Evolutionary conservation across 2,888 invertebrate species (phyloP), one percentile per base, ranked within the genome.

Genomic region (Argynnis bischoffii): DNA sequence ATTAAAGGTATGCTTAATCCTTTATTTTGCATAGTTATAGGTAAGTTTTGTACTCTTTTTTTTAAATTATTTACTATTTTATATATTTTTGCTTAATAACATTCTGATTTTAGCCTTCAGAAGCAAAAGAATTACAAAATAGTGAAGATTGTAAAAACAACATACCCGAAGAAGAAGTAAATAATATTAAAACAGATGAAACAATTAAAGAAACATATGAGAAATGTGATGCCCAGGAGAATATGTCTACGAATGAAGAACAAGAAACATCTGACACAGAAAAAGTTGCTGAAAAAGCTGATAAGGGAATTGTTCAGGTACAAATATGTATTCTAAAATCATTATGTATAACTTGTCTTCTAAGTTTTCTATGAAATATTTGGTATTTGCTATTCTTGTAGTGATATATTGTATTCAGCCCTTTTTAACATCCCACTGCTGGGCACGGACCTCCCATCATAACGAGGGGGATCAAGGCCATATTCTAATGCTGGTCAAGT

Each of bases 21-120:
- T 35, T 61, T 48, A 60, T 66, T 66, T 64, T 66, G 48, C 55
- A 55, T 66, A 61, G 53, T 18, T n/a, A 61, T 61, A 59, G 66
- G 66, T 66, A 66, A 66, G 66, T 66, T 21, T 48, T 66, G 54
- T 50, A 53, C 26, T 46, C 48, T 55, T 48, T 54, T 41, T 55
- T 61, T 35, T n/a, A n/a, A 55, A 61, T 61, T 61, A 55, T 61
- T 66, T 61, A 31, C 61, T 61, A 15, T 31, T 16, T 61, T 61
- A 61, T 35, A 18, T 51, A 51, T 61, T 16, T 53, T 41, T 18
- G 18, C 51, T 51, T 61, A 53, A 51, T 35, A 14, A 11, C 35
- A 2, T 35, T 35, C 16, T 53, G 50, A 8, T 61, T 61, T 61
- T 63, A 67, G 67, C 46, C 50, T 26, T 41, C 47, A 63, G 51